Base-by-base conservation (phyloP, 1,140 invertebrate genomes). In the Chironomus striatipennis region DNA sequence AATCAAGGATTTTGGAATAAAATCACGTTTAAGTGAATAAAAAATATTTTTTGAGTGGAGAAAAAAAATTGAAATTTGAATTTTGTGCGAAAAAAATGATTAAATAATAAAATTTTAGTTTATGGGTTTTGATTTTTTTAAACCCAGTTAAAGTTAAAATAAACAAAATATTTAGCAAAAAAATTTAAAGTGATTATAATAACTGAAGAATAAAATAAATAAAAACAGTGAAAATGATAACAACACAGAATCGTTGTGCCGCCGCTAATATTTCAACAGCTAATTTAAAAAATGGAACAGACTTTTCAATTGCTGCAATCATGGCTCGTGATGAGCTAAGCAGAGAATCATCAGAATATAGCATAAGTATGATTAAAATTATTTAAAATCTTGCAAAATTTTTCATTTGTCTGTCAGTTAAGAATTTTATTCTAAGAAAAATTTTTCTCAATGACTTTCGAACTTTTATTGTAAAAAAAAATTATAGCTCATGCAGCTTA, bases 241-340 rank as follows among this genome's bases (percentile, higher is more conserved):
- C 70, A 34, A 73, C 73, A 73, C 74, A 76, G 57, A 74, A 75
- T 67, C 75, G 74, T 74, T 80, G 43, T 81, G 81, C 75, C 79
- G 79, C 74, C 75, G 79, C 18, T 79, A 83, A 74, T 79, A 80
- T 42, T 77, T 79, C 65, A 82, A 84, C 74, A 81, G 82, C 43
- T 81, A 83, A 76, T 83, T 80, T 75, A 81, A 83, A 85, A 75
- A 85, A 86, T 79, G 92, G 93, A 77, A 96, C 93, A 77, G 93
- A 96, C 84, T 96, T 96, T 85, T 95, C 93, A 76, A 96, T 96
- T 79, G 93, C 93, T 42, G 94, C 94, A 70, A 96, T 96, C 79
- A 96, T 96, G 93, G 92, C 91, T 74, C 85, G 91, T 75, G 89
- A 81, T 86, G 86, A 78, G 84, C 85, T 74, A 83, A 89, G 79